phyloP scores from a whole-genome alignment of 1,140 invertebrate genomes.

The Steinernema khuongi region DNA sequence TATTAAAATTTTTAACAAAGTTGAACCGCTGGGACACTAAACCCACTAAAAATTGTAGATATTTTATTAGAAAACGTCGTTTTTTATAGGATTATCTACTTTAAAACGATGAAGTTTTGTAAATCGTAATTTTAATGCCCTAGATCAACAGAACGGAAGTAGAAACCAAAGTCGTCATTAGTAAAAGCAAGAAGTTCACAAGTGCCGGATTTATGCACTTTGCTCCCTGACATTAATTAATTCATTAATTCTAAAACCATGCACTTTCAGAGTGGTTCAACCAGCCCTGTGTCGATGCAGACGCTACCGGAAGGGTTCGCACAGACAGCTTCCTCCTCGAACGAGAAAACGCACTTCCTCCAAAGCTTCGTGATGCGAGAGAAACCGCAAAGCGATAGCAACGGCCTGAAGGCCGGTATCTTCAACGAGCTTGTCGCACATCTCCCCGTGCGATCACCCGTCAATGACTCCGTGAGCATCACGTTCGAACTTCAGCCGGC shows the following conservation, averaged over 20 bases:
- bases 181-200: too few relatives aligned
- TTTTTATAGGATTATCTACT: too few relatives aligned
- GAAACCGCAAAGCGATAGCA: not conserved
- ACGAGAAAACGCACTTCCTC: not conserved
- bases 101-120: too few relatives aligned
- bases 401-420: conserved; percentile 5
- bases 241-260: not conserved
- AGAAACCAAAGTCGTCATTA: too few relatives aligned
- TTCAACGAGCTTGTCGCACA: conserved; percentile 15
- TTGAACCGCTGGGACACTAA: too few relatives aligned
- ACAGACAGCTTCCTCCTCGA: not conserved
- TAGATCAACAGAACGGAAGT: too few relatives aligned
- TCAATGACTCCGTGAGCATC: conserved; percentile 11
- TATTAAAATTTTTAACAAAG: too few relatives aligned
- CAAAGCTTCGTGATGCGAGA: conserved; percentile 18
- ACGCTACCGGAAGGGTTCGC: conserved; percentile 12
- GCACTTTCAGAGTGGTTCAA: conserved; percentile 17
- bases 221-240: too few relatives aligned
- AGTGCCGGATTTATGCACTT: too few relatives aligned
- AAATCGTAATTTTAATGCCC: too few relatives aligned
- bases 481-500: conserved; percentile 5
- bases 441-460: conserved; percentile 8
- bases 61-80: too few relatives aligned
- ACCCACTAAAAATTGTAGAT: too few relatives aligned
- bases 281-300: conserved; percentile 2